Evolutionary conservation across 1,140 invertebrate genomes (phyloP).

Genomic region (Penaeus indicus): DNA sequence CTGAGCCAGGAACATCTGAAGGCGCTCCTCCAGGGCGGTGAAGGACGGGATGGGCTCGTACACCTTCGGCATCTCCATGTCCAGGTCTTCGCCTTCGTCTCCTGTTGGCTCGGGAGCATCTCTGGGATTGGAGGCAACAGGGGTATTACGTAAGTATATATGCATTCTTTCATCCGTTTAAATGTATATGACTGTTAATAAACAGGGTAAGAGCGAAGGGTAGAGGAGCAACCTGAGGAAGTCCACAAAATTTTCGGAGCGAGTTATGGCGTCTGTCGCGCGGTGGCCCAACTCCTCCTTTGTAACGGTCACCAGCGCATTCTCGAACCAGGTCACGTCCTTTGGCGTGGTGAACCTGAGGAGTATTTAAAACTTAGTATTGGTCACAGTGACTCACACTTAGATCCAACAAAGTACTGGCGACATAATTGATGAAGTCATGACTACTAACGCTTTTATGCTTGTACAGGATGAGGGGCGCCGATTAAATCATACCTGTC

Average conservation of each 20-base stretch:
- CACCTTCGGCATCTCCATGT: slow-evolving; percentile 93
- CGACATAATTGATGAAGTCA: too few species aligned
- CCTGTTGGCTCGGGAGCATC: slow-evolving; percentile 97
- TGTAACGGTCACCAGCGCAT: slow-evolving; percentile 78
- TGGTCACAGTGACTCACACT: too few species aligned
- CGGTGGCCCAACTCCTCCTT: slow-evolving; percentile 78
- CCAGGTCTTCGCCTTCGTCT: slow-evolving; percentile 95
- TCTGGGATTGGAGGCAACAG: slow-evolving; percentile 71
- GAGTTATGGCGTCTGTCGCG: slow-evolving; percentile 79
- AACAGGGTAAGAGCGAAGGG: too few species aligned
- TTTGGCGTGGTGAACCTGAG: slow-evolving; percentile 78
- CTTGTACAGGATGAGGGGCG: not conserved
- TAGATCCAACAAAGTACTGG: too few species aligned
- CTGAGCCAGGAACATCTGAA: slow-evolving; percentile 93
- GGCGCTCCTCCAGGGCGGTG: slow-evolving; percentile 84
- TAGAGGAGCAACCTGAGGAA: slow-evolving; percentile 81
- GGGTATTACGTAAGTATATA: too few species aligned
- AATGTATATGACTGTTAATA: too few species aligned
- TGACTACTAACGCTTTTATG: not conserved
- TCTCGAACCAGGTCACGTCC: slow-evolving; percentile 87
- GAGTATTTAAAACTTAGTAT: too few species aligned
- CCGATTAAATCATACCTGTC: slow-evolving; percentile 75
- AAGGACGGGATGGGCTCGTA: slow-evolving; percentile 89
- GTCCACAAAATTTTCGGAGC: slow-evolving; percentile 88
- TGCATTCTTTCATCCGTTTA: too few species aligned